Evolutionary conservation across 2,888 invertebrate genomes (phyloP), one percentile per base, ranked within the genome.

Genomic region (Phaedon cochleariae): DNA sequence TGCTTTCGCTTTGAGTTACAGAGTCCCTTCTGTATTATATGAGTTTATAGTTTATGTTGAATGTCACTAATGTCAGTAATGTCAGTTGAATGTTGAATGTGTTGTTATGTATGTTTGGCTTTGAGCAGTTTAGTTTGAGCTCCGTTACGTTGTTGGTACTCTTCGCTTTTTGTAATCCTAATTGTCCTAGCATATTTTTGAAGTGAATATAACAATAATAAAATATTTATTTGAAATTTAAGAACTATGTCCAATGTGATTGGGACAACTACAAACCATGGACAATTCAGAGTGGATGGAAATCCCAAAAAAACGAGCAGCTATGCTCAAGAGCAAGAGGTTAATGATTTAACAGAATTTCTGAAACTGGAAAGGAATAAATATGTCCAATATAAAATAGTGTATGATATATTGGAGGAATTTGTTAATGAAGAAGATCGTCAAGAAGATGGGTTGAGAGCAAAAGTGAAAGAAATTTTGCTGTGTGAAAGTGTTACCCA

Each of bases 401-500:
- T 81, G 48, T 69, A 71, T 62, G 76, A 79, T 54, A 69, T 73
- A 15, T 52, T 80, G 54, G 66, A 74, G 60, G 77, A 77, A 59
- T 76, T 72, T 60, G 37, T 73, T 6, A 72, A 65, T 34, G 71
- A 74, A 52, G 69, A 65, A 52, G 70, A 68, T 54, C 59, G 68
- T 22, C 34, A 78, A 29, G 70, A 73, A 52, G 61, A 60, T 18
- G 70, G 74, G 34, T 62, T 80, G 17, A 74, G 70, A 69, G 57
- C 65, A 6, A 81, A 80, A 71, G 64, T 80, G 34, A 68, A 70
- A 51, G 70, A 74, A 57, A 73, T 79, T 29, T 69, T 79, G 52
- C 70, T 74, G 49, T 59, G 66, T 55, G 64, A 57, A 54, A 69
- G 31, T 80, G 78, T 51, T 20, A 58, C 67, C 2, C 75, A 75